Evolutionary conservation across 2,113 vertebrate species (phyloP), one percentile per base, ranked within the genome.

Genomic region (Bos indicus): DNA sequence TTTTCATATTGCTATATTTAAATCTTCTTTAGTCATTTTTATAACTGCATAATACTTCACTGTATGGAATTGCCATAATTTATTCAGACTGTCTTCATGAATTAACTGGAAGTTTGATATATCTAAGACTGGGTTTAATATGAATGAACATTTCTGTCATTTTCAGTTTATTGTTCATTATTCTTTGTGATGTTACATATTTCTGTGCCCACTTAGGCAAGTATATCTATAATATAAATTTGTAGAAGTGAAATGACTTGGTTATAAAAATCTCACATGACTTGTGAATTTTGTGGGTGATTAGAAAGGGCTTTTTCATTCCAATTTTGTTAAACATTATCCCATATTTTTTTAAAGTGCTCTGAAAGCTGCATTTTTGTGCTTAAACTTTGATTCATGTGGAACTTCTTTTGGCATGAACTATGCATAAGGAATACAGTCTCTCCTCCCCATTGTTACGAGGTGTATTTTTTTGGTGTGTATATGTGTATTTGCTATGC

Each of bases 11-110:
- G 52, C 7, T 26, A 71, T 33, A 36, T 64, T 95, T 88, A 95
- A 92, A 64, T 90, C 25, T 94, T 85, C 17, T 36, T 30, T 54
- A 57, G 30, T 90, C 51, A 56, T 95, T 97, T 91, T 96, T 43
- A 40, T 26, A 93, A 54, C 11, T n/a, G 10, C 2, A 23, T 91
- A 3, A 7, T 88, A 26, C 28, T 80, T 15, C 23, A 0, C 48
- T 77, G 6, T 86, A 6, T 90, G 17, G 2, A 62, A 59, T 23
- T 51, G 1, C 19, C 12, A 57, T 85, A 43, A 83, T 59, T 48
- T 89, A 43, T 82, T 95, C 23, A 90, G 17, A 59, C 26, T 30
- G 7, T 85, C 60, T 86, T 95, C 21, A 46, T 78, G 36, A 93
- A 23, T 56, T 83, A 54, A 56, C 81, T 56, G 13, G 21, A 40